phyloP scores from a whole-genome alignment of 2,797 vertebrate species.

The Lindbergichthys nudifrons region DNA sequence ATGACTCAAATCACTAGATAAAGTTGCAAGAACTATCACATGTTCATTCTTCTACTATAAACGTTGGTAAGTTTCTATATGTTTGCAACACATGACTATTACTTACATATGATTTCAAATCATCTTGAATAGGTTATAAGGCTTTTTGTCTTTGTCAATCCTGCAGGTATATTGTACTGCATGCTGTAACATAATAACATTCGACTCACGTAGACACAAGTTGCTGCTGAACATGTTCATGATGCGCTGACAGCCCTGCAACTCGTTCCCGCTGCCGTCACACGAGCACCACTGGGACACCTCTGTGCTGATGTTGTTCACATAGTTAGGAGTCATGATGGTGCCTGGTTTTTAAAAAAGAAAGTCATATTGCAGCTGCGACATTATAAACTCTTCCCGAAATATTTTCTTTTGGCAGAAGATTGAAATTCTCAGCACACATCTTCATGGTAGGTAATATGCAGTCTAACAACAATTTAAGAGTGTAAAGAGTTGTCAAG shows the following conservation, averaged over 20 bases:
- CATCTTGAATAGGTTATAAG: neutral
- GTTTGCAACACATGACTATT: neutral
- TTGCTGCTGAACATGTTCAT: slow-evolving; percentile 91
- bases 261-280: slow-evolving; percentile 93
- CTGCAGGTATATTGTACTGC: neutral
- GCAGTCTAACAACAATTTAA: slow-evolving; percentile 35
- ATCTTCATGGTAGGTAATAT: slow-evolving; percentile 12
- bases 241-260: slow-evolving; percentile 91
- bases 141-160: neutral
- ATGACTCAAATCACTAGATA: slow-evolving; percentile 7
- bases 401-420: slow-evolving; percentile 26
- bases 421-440: slow-evolving; percentile 38
- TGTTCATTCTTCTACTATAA: neutral
- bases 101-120: neutral
- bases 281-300: slow-evolving; percentile 96
- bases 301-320: slow-evolving; percentile 91
- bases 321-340: slow-evolving; percentile 96
- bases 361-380: slow-evolving; percentile 20
- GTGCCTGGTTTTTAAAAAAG: slow-evolving; percentile 86
- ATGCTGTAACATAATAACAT: neutral
- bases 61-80: neutral
- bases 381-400: slow-evolving; percentile 7
- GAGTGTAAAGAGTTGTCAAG: slow-evolving; percentile 33
- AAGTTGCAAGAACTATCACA: neutral
- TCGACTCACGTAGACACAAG: slow-evolving; percentile 91